A percentile compares a stretch with the other conserved stretches of the same genome.
Conservation (phyloP, 2,888 invertebrate genomes). For the Ochlodes sylvanus region DNA sequence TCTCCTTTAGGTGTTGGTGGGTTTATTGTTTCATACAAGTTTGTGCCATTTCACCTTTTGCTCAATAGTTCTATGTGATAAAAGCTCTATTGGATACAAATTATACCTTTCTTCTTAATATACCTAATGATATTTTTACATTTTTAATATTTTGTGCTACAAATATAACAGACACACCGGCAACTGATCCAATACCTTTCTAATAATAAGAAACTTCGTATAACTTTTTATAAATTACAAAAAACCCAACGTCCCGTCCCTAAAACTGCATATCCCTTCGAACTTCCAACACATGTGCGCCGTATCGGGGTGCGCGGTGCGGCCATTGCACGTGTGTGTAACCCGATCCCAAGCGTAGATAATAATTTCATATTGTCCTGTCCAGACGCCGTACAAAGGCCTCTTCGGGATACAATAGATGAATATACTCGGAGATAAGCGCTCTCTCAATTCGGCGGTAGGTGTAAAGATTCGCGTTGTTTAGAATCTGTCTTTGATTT, state of each 20-base stretch:
- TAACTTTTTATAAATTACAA: slow-evolving; percentile 1
- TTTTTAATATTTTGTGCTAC: neutral
- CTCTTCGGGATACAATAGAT: slow-evolving; percentile 49
- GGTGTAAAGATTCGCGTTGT: slow-evolving; percentile 40
- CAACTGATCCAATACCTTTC: neutral
- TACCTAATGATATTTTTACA: neutral
- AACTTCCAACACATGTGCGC: slow-evolving; percentile 26
- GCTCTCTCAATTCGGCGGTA: slow-evolving; percentile 40
- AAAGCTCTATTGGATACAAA: neutral
- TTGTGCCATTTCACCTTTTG: too few species aligned
- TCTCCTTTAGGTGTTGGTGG: too few species aligned
- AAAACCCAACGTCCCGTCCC: slow-evolving; percentile 8
- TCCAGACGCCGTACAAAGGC: slow-evolving; percentile 43
- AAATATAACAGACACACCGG: slow-evolving; percentile 3
- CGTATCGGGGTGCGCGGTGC: slow-evolving; percentile 44
- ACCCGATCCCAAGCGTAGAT: slow-evolving; percentile 63
- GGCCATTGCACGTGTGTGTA: slow-evolving; percentile 61
- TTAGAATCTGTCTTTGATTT: slow-evolving; percentile 19
- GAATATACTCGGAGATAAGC: slow-evolving; percentile 42
- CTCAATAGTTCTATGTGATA: too few species aligned
- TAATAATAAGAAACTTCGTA: slow-evolving; percentile 8
- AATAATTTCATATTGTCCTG: slow-evolving; percentile 62
- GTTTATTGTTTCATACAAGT: too few species aligned
- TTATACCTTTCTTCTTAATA: slow-evolving; percentile 1
- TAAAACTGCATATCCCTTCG: slow-evolving; percentile 19